These are phyloP conservation scores for Scolopax bukidnonensis DNA, from an alignment of 2,797 vertebrate genomes.

Conservation along the genomic window DNA sequence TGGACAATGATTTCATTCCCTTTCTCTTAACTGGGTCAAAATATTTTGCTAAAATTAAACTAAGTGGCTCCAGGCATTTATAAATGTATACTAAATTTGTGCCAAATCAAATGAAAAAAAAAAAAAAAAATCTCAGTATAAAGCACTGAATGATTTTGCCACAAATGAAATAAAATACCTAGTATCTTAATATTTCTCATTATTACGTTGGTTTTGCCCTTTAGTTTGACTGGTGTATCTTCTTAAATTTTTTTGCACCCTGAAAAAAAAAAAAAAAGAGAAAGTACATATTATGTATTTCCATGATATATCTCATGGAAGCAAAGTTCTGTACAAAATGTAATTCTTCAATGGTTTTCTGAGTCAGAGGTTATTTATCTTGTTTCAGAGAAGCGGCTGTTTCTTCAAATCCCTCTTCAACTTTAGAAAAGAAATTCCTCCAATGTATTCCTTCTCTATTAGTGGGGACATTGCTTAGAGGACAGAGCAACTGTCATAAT, in stretches of 20 bases:
- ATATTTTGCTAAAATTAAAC: neutral
- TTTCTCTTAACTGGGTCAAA: slow-evolving; percentile 39
- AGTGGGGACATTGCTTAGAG: neutral
- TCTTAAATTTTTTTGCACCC: neutral
- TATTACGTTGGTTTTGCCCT: neutral
- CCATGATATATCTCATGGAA: neutral
- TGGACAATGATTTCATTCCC: neutral
- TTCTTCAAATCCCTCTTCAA: neutral
- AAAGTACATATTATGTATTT: neutral
- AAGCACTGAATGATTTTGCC: neutral
- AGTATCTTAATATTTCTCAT: neutral
- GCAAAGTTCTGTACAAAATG: neutral
- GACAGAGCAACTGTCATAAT: neutral
- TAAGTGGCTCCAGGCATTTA: neutral
- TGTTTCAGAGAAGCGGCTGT: neutral
- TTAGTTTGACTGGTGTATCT: neutral
- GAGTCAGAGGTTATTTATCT: neutral
- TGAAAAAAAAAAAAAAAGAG: neutral
- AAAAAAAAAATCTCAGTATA: neutral
- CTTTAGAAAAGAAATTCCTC: neutral
- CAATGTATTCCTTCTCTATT: neutral
- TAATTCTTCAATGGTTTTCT: neutral
- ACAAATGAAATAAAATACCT: neutral
- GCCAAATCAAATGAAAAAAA: neutral
- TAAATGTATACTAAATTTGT: neutral